These are phyloP conservation scores for Theonella swinhoei DNA, from an alignment of 37 sponge, comb jelly and placozoan genomes.

Conservation along the genomic window DNA sequence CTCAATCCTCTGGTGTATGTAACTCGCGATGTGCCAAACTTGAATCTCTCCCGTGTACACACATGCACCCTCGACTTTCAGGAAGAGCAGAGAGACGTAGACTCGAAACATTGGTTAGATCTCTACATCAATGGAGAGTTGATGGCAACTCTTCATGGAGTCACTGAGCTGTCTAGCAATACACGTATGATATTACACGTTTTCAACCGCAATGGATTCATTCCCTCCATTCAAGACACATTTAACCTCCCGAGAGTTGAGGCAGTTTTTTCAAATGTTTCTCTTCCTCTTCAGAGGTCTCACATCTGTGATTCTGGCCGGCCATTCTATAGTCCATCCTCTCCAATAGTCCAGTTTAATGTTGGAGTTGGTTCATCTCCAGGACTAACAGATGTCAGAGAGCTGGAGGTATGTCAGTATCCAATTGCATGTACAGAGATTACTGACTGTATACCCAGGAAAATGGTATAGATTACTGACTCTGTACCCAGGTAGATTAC, in stretches of 20 bases:
- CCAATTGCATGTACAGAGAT: background rate
- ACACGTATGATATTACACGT: constrained; percentile 39
- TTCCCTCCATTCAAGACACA: constrained; percentile 23
- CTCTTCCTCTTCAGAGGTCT: constrained; percentile 17
- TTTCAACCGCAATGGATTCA: constrained; percentile 57
- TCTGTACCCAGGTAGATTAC: too few species aligned
- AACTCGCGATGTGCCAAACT: constrained; percentile 8
- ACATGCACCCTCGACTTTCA: constrained; percentile 43
- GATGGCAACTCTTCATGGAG: constrained; percentile 45
- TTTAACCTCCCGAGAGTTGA: constrained; percentile 38
- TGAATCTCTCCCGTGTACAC: constrained; percentile 44
- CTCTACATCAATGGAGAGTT: constrained; percentile 52
- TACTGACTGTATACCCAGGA: background rate
- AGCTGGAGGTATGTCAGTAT: constrained; percentile 48
- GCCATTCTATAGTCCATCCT: constrained; percentile 71
- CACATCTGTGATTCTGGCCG: constrained; percentile 68
- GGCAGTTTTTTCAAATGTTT: constrained; percentile 57
- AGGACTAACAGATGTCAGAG: constrained; percentile 54
- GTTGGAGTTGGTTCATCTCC: constrained; percentile 78
- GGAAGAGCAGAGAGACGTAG: constrained; percentile 21
- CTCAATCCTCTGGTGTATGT: constrained; percentile 7
- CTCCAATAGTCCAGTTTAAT: constrained; percentile 76
- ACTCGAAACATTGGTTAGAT: background rate
- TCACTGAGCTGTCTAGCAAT: constrained; percentile 41
- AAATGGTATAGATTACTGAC: background rate